phyloP scores from a whole-genome alignment of 2,113 vertebrate genomes.

The Paratilapia polleni region DNA sequence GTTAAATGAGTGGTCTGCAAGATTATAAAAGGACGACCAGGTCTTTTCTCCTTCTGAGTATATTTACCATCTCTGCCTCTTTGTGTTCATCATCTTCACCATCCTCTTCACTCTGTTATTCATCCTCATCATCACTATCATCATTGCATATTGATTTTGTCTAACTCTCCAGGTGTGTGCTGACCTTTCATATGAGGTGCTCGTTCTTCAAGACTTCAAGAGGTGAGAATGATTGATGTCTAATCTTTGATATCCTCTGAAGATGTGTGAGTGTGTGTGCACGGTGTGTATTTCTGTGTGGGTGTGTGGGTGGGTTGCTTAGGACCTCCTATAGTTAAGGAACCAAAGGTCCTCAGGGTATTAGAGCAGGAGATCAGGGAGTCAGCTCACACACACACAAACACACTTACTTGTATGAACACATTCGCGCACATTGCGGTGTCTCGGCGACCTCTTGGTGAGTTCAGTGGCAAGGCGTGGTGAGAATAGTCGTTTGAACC shows the following conservation, averaged over 20 bases:
- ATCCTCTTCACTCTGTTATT: background rate
- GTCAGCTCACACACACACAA: conserved; percentile 28
- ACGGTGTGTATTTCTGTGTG: conserved; percentile 34
- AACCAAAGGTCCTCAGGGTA: conserved; percentile 79
- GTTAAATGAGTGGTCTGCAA: background rate
- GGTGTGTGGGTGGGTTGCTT: conserved; percentile 50
- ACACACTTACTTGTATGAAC: conserved; percentile 14
- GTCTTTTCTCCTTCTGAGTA: background rate
- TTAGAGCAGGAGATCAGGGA: conserved; percentile 73
- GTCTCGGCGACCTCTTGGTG: conserved; percentile 73
- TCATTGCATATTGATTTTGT: conserved; percentile 58
- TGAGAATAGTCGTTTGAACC: conserved; percentile 74
- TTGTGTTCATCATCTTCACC: conserved; percentile 1
- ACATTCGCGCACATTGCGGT: conserved; percentile 20
- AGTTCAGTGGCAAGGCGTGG: conserved; percentile 77
- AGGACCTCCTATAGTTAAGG: conserved; percentile 70
- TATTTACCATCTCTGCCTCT: background rate
- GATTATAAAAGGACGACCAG: background rate
- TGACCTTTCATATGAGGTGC: conserved; percentile 73
- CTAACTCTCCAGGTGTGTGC: conserved; percentile 53
- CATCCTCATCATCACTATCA: conserved; percentile 26
- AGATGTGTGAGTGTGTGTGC: conserved; percentile 70
- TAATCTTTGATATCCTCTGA: conserved; percentile 79
- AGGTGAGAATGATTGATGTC: conserved; percentile 72
- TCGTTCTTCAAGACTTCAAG: conserved; percentile 78